Percentiles rank a stretch among this genome's conserved stretches.
Evolutionary conservation across 2,888 invertebrate genomes (phyloP).

Genomic region (Dicyrtomina minuta): DNA sequence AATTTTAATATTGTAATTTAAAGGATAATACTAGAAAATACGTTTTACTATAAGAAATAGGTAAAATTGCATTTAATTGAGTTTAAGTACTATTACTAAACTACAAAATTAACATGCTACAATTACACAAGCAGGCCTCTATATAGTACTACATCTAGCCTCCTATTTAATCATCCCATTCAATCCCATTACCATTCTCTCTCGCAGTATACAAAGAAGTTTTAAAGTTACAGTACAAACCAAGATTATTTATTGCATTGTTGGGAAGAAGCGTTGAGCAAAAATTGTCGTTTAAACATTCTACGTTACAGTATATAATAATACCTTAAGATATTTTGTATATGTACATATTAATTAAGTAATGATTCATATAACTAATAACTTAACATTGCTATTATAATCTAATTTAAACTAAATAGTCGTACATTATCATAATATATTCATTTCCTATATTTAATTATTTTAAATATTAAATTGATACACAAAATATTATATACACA

Average conservation of each 20-base stretch:
- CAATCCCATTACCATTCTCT: too few relatives aligned
- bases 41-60: too few relatives aligned
- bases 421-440: too few relatives aligned
- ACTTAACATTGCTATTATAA: too few relatives aligned
- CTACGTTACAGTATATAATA: neutral
- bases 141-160: neutral
- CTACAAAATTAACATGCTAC: neutral
- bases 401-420: too few relatives aligned
- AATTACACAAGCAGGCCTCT: neutral
- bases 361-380: neutral
- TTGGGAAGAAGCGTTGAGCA: constrained; percentile 2
- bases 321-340: neutral
- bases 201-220: neutral
- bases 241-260: neutral
- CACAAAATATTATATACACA: too few relatives aligned
- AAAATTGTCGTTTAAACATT: neutral
- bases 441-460: too few relatives aligned
- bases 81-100: neutral
- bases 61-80: too few relatives aligned
- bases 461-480: too few relatives aligned
- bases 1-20: too few relatives aligned
- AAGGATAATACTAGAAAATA: too few relatives aligned
- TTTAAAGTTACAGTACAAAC: too few relatives aligned
- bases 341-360: neutral
- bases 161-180: neutral